Percentiles rank a stretch among this genome's conserved stretches.
These are phyloP conservation scores for Scaptomyza graminum DNA, from an alignment of 1,140 invertebrate genomes.

Conservation along the genomic window DNA sequence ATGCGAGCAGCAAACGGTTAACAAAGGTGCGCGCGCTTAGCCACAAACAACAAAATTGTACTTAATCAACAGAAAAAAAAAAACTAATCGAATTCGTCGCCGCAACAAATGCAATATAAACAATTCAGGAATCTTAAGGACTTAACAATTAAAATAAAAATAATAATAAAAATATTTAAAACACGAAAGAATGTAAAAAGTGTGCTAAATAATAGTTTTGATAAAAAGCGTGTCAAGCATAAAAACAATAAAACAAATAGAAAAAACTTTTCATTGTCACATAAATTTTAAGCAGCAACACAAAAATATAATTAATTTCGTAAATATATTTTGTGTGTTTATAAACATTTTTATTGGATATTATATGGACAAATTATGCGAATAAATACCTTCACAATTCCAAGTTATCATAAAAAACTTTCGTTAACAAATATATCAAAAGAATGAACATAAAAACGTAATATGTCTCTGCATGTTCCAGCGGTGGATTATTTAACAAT, in stretches of 20 bases:
- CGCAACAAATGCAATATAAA: slow-evolving; percentile 29
- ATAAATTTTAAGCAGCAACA: slow-evolving; percentile 23
- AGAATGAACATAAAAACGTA: not conserved
- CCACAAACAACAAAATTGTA: slow-evolving; percentile 32
- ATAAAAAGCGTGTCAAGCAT: slow-evolving; percentile 1
- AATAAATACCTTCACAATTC: not conserved
- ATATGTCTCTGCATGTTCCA: not conserved
- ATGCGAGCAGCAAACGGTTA: slow-evolving; percentile 80
- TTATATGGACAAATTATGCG: not conserved
- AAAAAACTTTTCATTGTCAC: not conserved
- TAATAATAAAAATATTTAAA: not conserved
- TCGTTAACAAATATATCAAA: not conserved
- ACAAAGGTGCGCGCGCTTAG: slow-evolving; percentile 75
- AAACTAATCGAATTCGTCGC: slow-evolving; percentile 19
- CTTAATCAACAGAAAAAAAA: slow-evolving; percentile 24
- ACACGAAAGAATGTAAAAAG: not conserved
- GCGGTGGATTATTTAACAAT: not conserved
- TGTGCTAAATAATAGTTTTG: not conserved
- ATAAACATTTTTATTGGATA: slow-evolving; percentile 6
- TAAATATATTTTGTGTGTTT: slow-evolving; percentile 11
- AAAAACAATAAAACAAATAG: not conserved
- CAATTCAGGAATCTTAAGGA: slow-evolving; percentile 33
- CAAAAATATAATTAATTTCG: slow-evolving; percentile 23
- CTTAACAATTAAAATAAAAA: not conserved
- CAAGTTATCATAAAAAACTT: not conserved